Percentiles rank a stretch among this genome's conserved stretches.
Evolutionary conservation across 2,113 vertebrate genomes (phyloP).

Genomic region (Zootoca vivipara): DNA sequence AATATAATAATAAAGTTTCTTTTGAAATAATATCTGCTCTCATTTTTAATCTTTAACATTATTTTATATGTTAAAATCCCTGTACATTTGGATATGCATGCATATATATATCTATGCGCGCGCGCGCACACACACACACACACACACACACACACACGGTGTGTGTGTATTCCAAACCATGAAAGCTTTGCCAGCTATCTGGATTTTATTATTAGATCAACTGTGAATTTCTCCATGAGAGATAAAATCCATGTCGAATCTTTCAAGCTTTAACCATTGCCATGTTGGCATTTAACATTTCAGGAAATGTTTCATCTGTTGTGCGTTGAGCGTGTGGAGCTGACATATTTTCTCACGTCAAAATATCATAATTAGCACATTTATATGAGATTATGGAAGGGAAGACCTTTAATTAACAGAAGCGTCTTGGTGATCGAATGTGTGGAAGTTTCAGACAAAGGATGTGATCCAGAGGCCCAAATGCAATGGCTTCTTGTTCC

Average conservation of each 20-base stretch:
- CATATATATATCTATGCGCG: too few species aligned
- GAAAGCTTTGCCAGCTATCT: background rate
- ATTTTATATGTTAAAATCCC: background rate
- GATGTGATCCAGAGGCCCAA: background rate
- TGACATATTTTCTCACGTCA: background rate
- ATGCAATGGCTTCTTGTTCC: background rate
- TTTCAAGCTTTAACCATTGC: background rate
- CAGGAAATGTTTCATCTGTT: background rate
- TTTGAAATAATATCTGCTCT: background rate
- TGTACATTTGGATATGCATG: background rate
- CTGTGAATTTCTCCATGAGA: background rate
- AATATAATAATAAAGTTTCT: background rate
- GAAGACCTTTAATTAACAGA: conserved; percentile 8
- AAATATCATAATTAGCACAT: background rate
- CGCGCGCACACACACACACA: too few species aligned
- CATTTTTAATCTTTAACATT: background rate
- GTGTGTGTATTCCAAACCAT: too few species aligned
- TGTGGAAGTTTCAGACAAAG: background rate
- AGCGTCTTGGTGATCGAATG: background rate
- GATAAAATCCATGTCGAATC: background rate
- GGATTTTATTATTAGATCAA: background rate
- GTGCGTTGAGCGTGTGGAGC: background rate
- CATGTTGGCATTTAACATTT: background rate
- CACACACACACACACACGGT: too few species aligned
- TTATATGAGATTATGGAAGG: background rate